Base-by-base conservation (phyloP, 2,113 vertebrate genomes). In the Chaetops frenatus region DNA sequence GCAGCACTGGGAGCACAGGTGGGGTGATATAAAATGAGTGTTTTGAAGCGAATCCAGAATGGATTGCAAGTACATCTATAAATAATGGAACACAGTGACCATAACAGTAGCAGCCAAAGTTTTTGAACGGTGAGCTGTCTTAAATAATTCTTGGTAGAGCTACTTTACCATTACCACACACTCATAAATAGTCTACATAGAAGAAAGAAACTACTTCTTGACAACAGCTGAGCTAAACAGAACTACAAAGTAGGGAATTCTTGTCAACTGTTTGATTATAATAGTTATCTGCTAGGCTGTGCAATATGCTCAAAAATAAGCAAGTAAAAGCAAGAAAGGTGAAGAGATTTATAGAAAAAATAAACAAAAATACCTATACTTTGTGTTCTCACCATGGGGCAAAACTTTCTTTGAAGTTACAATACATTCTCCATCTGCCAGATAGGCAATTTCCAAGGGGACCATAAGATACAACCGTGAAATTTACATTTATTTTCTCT, bases 101-200 rank as follows among this genome's bases (percentile, higher is more conserved):
- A 38, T 44, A 45, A 51, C 61, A 74, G 62, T 33, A 61, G 50
- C 62, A 88, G 51, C 47, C 15, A 6, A 86, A 88, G 38, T 48
- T 81, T 65, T 27, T 5, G 65, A 96, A 89, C 84, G 95, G 47
- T 29, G 20, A 88, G 15, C 27, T 38, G 65, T 74, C 81, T 71
- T 62, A 62, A 82, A 90, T 90, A 91, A 92, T 42, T 94, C 84
- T 85, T 66, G 56, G 85, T 73, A 88, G 81, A 97, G 64, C 58
- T 94, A 94, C 91, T 88, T 95, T 44, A 73, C 60, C 40, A 87
- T 77, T 92, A 91, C 74, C 15, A 81, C 57, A 91, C 90, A 89
- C 82, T 79, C 84, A 69, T 82, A 89, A 93, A 82, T 7, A 91
- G 60, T n/a, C 50, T 17, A 44, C 6, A 31, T 11, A 1, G 6